Base-by-base conservation (phyloP, 1,140 invertebrate genomes). In the Drosophila sucinea region DNA sequence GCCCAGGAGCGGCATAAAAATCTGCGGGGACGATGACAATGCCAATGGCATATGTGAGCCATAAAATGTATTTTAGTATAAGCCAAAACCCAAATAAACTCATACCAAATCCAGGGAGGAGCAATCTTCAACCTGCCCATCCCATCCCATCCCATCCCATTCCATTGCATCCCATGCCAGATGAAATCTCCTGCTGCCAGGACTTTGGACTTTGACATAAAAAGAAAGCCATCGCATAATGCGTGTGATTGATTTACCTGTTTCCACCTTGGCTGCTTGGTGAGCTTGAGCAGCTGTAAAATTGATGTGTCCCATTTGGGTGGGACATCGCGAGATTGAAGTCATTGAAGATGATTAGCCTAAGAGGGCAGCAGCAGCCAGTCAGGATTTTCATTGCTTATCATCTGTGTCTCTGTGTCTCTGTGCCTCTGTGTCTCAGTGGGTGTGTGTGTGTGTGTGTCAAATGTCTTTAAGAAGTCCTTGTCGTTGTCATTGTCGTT, bases 221-320 rank as follows among this genome's bases (percentile, higher is more conserved):
- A 72, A 63, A 75, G 67, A 84, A 77, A 84, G 73, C 58, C 77
- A 75, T 70, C 63, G 77, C 76, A 79, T 86, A 87, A 86, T 87
- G 83, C 79, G 72, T 61, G 64, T 79, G 83, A 86, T 86, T 86
- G 83, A 86, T 86, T 86, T 87, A 86, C 79, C 83, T 86, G 79
- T 74, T 77, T 77, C 61, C 77, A 70, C 77, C 70, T 79, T 40
- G 5, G 4, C 10, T 57, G 60, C 2, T 51, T 8, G 25, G n/a
- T 51, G 23, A 10, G 23, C 4, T 23, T 51, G 35, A 27, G 51
- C 35, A 55, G 25, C 55, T 70, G 56, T 64, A 76, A 82, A 86
- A 87, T 82, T 87, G 70, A 85, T 85, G 83, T 65, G 66, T 73
- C 71, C 66, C 82, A 81, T 85, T 84, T 85, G 81, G 61, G 54